These are phyloP conservation scores for Ectemnius lituratus DNA, from an alignment of 2,888 invertebrate species.

Conservation along the genomic window DNA sequence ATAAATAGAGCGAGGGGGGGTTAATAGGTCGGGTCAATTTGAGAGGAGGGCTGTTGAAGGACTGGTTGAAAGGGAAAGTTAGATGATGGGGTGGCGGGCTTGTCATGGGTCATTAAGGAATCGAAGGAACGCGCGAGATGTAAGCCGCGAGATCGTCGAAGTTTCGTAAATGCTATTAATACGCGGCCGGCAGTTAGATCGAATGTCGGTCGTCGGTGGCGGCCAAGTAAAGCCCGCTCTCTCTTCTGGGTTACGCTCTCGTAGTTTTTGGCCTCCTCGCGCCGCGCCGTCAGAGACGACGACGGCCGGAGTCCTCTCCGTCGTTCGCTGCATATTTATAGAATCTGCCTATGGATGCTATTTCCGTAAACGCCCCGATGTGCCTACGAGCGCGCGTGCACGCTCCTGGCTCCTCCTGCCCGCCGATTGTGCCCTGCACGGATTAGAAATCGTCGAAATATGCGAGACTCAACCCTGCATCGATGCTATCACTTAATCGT, in stretches of 20 bases:
- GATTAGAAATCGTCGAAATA: slow-evolving; percentile 34
- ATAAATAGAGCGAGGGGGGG: slow-evolving; percentile 13
- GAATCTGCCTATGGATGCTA: slow-evolving; percentile 73
- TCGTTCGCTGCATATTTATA: slow-evolving; percentile 72
- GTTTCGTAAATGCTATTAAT: slow-evolving; percentile 76
- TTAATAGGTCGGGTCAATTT: slow-evolving; percentile 44
- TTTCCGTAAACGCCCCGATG: slow-evolving; percentile 72
- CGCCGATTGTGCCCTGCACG: slow-evolving; percentile 49
- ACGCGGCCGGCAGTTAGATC: slow-evolving; percentile 75
- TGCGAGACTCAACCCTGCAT: slow-evolving; percentile 9
- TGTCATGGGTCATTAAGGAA: too few relatives aligned
- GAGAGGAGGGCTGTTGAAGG: too few relatives aligned
- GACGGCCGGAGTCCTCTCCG: slow-evolving; percentile 35
- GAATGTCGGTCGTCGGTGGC: slow-evolving; percentile 76
- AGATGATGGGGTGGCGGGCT: too few relatives aligned
- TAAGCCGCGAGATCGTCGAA: slow-evolving; percentile 59
- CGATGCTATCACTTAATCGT: too few relatives aligned
- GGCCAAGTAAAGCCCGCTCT: slow-evolving; percentile 77
- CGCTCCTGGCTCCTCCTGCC: slow-evolving; percentile 36
- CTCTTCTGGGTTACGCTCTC: slow-evolving; percentile 66
- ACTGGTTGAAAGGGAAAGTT: too few relatives aligned
- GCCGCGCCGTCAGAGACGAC: slow-evolving; percentile 40
- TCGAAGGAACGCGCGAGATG: too few relatives aligned
- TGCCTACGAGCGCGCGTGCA: slow-evolving; percentile 35
- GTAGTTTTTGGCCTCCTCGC: slow-evolving; percentile 57